A percentile compares a stretch with the other conserved stretches of the same genome.
These are phyloP conservation scores for Bos indicus DNA, from an alignment of 2,113 vertebrate species.

Conservation along the genomic window DNA sequence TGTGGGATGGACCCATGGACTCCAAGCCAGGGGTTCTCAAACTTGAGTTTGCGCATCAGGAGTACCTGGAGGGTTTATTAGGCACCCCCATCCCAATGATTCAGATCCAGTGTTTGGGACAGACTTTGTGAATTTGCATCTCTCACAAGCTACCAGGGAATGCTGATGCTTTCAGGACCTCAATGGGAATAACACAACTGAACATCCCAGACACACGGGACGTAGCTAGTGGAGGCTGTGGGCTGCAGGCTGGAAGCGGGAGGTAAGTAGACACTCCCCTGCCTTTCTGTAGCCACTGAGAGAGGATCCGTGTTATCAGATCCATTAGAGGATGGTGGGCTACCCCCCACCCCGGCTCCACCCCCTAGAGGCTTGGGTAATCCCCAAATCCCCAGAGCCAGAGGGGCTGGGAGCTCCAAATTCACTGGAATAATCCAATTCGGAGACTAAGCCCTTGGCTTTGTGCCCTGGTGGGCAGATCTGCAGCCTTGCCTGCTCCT, in stretches of 20 bases:
- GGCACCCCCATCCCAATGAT: not conserved
- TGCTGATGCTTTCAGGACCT: not conserved
- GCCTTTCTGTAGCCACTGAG: not conserved
- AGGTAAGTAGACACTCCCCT: not conserved
- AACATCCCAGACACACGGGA: not conserved
- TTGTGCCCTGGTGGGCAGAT: not conserved
- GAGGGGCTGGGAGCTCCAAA: conserved; percentile 62
- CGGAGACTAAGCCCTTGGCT: conserved; percentile 71
- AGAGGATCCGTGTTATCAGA: not conserved
- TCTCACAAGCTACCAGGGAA: not conserved
- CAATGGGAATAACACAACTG: not conserved
- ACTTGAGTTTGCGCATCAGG: not conserved
- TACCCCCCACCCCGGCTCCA: not conserved
- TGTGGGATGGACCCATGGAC: not conserved
- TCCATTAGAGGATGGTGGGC: not conserved
- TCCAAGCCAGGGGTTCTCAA: not conserved
- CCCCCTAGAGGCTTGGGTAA: conserved; percentile 40
- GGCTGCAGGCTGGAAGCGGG: not conserved
- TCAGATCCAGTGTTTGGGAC: not conserved
- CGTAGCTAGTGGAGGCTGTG: not conserved
- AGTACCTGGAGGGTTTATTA: not conserved
- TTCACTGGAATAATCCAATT: conserved; percentile 77
- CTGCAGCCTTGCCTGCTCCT: not conserved
- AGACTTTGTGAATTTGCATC: not conserved
- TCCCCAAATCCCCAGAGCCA: conserved; percentile 58